Evolutionary conservation across 2,797 vertebrate species (phyloP).

Genomic region (Coracias cyanogaster): DNA sequence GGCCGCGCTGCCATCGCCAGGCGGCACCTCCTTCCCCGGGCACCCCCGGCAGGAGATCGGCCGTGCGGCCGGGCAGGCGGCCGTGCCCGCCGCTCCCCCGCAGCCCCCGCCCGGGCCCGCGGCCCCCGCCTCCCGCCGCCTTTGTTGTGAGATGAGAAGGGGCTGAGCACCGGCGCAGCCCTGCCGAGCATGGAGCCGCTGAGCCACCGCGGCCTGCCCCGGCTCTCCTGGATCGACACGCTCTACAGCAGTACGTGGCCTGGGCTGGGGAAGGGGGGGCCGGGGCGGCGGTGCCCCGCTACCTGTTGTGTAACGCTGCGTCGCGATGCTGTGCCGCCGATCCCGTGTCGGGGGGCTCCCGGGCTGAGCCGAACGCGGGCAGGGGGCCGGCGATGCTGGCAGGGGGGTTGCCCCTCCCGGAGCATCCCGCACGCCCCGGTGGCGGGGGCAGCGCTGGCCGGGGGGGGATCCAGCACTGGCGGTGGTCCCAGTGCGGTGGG

Average conservation of each 20-base stretch:
- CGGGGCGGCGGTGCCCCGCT: not conserved
- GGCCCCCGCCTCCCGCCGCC: conserved; percentile 59
- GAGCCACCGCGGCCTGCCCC: conserved; percentile 92
- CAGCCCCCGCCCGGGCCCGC: not conserved
- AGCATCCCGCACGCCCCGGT: not conserved
- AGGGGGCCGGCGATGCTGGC: not conserved
- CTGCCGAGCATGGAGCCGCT: conserved; percentile 91
- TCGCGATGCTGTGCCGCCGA: not conserved
- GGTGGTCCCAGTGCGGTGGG: not conserved
- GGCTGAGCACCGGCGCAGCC: conserved; percentile 36
- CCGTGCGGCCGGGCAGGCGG: not conserved
- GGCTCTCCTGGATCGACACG: conserved; percentile 98
- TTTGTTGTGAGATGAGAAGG: conserved; percentile 78
- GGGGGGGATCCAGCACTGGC: fast-evolving
- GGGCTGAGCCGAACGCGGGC: not conserved
- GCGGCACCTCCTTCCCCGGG: conserved; percentile 38
- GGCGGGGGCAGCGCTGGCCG: fast-evolving
- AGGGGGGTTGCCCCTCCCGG: not conserved
- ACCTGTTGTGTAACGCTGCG: conserved; percentile 42
- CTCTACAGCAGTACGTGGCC: conserved; percentile 96
- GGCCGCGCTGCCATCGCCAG: conserved; percentile 52
- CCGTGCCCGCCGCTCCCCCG: not conserved
- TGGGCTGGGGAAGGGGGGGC: not conserved
- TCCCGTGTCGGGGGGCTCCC: not conserved
- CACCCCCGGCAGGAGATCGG: conserved; percentile 8